A percentile compares a stretch with the other conserved stretches of the same genome.
Evolutionary conservation across 2,113 vertebrate genomes (phyloP).

Genomic region (Pleuronectes platessa): DNA sequence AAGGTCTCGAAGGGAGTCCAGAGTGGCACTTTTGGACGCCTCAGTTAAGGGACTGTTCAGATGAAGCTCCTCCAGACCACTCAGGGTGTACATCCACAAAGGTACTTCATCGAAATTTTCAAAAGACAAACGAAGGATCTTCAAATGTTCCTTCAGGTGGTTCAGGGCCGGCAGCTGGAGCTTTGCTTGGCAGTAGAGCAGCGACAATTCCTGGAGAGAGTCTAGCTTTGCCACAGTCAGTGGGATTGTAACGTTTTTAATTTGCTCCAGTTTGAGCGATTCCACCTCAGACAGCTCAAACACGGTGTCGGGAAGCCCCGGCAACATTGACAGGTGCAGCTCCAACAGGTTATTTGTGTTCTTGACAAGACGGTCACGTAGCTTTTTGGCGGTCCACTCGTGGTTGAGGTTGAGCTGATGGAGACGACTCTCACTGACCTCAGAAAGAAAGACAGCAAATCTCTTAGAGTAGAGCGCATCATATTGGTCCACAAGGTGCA

Average conservation of each 20-base stretch:
- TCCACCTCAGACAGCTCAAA: slow-evolving; percentile 88
- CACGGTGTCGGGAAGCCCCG: slow-evolving; percentile 87
- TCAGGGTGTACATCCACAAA: slow-evolving; percentile 87
- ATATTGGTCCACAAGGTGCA: slow-evolving; percentile 92
- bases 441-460: slow-evolving; percentile 91
- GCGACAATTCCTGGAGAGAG: slow-evolving; percentile 83
- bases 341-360: slow-evolving; percentile 83
- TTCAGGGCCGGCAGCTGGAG: slow-evolving; percentile 84
- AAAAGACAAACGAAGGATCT: slow-evolving; percentile 84
- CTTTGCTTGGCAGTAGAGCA: slow-evolving; percentile 85
- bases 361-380: slow-evolving; percentile 81
- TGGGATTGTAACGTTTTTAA: slow-evolving; percentile 85
- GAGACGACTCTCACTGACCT: slow-evolving; percentile 90
- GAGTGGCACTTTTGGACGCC: slow-evolving; percentile 73
- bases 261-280: slow-evolving; percentile 87
- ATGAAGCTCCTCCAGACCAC: slow-evolving; percentile 86
- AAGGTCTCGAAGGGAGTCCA: slow-evolving; percentile 87
- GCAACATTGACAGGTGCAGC: slow-evolving; percentile 87
- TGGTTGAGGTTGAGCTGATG: slow-evolving; percentile 90
- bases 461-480: slow-evolving; percentile 90
- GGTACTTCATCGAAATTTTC: slow-evolving; percentile 85
- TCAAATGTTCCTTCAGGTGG: slow-evolving; percentile 85
- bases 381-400: slow-evolving; percentile 88
- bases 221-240: slow-evolving; percentile 81
- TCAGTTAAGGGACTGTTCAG: slow-evolving; percentile 85